Conservation (phyloP, 2,113 vertebrate genomes). For the Indicator indicator region DNA sequence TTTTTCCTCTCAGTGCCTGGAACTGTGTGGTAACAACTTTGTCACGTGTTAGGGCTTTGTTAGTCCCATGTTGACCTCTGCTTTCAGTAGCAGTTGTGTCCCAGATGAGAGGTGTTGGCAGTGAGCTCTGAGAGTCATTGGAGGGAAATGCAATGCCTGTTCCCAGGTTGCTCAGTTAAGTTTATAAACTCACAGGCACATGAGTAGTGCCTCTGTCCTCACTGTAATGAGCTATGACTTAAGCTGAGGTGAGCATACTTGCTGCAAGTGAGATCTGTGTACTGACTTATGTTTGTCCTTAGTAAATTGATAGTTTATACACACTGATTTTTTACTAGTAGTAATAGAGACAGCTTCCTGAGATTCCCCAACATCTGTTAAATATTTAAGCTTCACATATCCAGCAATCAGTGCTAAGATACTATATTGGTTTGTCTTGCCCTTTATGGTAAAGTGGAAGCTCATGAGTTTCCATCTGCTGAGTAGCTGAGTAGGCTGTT, state of each 20-base stretch:
- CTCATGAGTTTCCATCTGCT: not conserved
- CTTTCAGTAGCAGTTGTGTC: not conserved
- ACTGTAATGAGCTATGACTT: not conserved
- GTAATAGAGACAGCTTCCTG: not conserved
- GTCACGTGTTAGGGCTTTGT: not conserved
- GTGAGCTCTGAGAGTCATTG: not conserved
- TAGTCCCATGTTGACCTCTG: not conserved
- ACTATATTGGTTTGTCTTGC: not conserved
- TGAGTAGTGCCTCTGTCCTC: not conserved
- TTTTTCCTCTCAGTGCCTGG: not conserved
- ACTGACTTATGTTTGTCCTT: not conserved
- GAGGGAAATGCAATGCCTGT: not conserved
- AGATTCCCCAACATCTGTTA: not conserved
- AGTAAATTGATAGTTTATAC: rapidly evolving
- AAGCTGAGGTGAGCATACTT: not conserved
- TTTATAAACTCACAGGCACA: not conserved
- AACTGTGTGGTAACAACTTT: not conserved
- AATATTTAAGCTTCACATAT: not conserved
- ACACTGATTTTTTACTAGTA: not conserved
- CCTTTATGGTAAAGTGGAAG: not conserved
- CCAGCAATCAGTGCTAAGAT: not conserved
- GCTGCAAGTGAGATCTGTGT: not conserved
- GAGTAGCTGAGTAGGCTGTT: not conserved
- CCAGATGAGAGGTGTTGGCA: not conserved
- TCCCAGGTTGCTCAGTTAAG: not conserved